phyloP scores from a whole-genome alignment of 1,140 invertebrate genomes.

The Pseudomyrmex gracilis region DNA sequence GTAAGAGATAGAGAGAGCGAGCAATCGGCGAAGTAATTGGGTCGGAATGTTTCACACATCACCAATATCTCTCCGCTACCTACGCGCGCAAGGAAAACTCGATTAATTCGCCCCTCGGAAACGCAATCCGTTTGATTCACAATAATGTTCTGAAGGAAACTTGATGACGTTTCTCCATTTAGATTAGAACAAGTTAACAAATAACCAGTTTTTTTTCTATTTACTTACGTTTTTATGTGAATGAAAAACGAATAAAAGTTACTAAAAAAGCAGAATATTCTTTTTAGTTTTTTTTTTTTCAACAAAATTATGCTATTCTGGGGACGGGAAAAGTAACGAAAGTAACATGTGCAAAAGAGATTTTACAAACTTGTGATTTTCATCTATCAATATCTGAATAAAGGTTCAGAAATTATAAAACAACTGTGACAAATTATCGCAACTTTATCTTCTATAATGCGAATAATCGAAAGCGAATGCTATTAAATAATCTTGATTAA shows the following conservation, averaged over 20 bases:
- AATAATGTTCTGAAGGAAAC: background rate
- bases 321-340: too few species aligned
- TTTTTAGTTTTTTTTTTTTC: background rate
- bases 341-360: background rate
- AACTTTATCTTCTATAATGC: slow-evolving; percentile 18
- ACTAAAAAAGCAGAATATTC: background rate
- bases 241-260: background rate
- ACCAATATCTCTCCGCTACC: slow-evolving; percentile 78
- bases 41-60: slow-evolving; percentile 84
- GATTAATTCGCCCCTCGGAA: slow-evolving; percentile 38
- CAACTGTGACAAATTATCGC: background rate
- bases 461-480: background rate
- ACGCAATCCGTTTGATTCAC: background rate
- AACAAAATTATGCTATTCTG: too few species aligned
- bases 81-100: slow-evolving; percentile 64
- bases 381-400: background rate
- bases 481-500: background rate
- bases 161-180: too few species aligned
- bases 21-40: slow-evolving; percentile 76
- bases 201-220: background rate
- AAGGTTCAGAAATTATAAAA: too few species aligned
- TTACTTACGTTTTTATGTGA: background rate
- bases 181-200: too few species aligned
- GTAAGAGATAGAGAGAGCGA: slow-evolving; percentile 66
- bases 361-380: background rate